Conservation (phyloP, 2,113 vertebrate species). For the Natator depressus region DNA sequence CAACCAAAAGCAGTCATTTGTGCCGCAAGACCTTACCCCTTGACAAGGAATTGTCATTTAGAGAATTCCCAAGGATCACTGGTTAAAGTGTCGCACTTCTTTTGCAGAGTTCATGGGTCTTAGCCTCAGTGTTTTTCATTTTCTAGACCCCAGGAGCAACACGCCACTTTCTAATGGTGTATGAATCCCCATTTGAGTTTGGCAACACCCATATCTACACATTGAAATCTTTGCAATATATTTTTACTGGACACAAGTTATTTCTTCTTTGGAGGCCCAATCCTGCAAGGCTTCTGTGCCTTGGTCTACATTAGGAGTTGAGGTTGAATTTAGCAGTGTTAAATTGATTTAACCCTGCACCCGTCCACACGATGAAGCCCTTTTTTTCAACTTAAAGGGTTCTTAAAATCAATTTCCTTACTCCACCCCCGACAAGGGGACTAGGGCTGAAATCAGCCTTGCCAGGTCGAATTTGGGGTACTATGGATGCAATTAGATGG, state of each 20-base stretch:
- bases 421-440: no score
- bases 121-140: not conserved
- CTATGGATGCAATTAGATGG: no score
- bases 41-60: not conserved
- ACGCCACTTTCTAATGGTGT: not conserved
- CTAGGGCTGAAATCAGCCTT: no score
- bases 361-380: no score
- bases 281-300: not conserved
- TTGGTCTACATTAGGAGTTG: no score
- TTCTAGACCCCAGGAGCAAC: not conserved
- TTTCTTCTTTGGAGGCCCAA: not conserved
- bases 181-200: not conserved
- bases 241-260: not conserved
- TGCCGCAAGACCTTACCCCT: not conserved
- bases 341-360: no score
- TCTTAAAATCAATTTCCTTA: no score
- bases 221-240: not conserved
- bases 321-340: no score
- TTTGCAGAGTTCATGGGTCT: not conserved
- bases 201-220: accelerated
- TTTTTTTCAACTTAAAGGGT: no score
- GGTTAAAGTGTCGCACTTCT: not conserved
- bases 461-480: no score
- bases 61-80: not conserved
- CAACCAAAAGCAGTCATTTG: not conserved